Percentiles rank a stretch among this genome's conserved stretches.
Conservation (phyloP, 2,797 vertebrate genomes). For the Bradypus variegatus region DNA sequence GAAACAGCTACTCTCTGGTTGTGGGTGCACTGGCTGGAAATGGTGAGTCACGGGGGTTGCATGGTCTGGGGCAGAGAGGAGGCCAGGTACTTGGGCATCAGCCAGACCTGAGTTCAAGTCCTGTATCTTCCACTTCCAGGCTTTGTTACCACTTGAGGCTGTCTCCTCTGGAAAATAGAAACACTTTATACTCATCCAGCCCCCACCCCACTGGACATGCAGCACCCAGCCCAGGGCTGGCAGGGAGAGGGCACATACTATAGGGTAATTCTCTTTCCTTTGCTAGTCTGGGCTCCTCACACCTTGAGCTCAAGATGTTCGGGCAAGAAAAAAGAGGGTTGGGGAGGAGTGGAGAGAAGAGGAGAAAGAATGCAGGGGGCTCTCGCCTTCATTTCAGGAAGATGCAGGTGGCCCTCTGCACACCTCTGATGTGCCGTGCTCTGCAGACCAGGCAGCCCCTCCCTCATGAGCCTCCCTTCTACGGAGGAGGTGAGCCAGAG, state of each 20-base stretch:
- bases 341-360: not conserved
- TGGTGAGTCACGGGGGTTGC: slow-evolving; percentile 24
- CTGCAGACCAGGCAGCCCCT: not conserved
- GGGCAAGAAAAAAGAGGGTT: not conserved
- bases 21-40: not conserved
- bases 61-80: not conserved
- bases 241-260: not conserved
- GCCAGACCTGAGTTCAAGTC: not conserved
- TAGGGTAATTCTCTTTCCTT: not conserved
- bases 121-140: not conserved
- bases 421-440: not conserved
- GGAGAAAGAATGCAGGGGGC: not conserved
- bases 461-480: not conserved
- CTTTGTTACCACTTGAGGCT: not conserved
- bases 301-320: not conserved
- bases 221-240: not conserved
- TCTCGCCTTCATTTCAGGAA: not conserved
- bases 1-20: not conserved
- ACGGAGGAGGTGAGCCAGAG: not conserved
- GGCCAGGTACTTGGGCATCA: not conserved
- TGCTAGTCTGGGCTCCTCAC: not conserved
- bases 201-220: not conserved
- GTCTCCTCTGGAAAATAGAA: not conserved
- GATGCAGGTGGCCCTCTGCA: not conserved
- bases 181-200: not conserved